Evolutionary conservation across 2,113 vertebrate species (phyloP).

Genomic region (Anas platyrhynchos): DNA sequence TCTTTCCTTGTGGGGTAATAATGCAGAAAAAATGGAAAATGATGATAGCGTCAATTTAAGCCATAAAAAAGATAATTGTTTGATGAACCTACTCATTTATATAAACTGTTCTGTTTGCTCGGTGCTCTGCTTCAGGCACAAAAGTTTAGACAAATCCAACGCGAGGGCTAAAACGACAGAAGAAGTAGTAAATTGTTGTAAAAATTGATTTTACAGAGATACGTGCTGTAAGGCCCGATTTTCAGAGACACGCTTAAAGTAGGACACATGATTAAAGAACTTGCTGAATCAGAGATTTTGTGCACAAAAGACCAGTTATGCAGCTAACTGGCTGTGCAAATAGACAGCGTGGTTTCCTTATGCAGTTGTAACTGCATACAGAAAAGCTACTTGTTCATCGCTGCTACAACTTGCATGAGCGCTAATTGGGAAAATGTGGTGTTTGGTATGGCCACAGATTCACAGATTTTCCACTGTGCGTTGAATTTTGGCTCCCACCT

Average conservation of each 20-base stretch:
- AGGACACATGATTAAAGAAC: constrained; percentile 28
- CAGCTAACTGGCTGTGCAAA: constrained; percentile 40
- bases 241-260: not conserved
- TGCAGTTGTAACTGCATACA: not conserved
- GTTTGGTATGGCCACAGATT: not conserved
- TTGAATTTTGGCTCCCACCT: not conserved
- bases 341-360: not conserved
- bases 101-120: not conserved
- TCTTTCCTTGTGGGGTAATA: not conserved
- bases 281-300: constrained; percentile 62
- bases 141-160: not conserved
- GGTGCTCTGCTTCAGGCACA: not conserved
- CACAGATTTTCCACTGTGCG: not conserved
- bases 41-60: not conserved
- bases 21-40: not conserved
- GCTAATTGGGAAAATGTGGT: accelerated
- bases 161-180: not conserved
- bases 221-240: not conserved
- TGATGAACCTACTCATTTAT: not conserved
- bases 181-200: not conserved
- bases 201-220: constrained; percentile 36
- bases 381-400: not conserved
- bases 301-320: constrained; percentile 54
- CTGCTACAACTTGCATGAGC: not conserved
- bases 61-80: not conserved